Conservation (phyloP, 2,888 invertebrate genomes). For the Dasysyrphus albostriatus region DNA sequence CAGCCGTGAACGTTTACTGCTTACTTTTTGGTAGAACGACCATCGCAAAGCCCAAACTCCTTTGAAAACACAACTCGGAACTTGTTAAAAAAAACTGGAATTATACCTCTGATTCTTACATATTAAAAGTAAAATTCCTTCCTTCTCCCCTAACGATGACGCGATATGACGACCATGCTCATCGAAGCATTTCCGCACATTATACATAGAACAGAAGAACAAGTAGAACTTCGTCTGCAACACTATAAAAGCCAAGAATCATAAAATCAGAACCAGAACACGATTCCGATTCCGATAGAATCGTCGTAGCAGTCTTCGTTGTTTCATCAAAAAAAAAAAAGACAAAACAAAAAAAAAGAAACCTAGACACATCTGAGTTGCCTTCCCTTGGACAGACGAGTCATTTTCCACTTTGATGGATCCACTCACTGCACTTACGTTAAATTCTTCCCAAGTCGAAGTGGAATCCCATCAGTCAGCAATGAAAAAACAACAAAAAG, state of each 20-base stretch:
- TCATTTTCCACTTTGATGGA: conserved; percentile 73
- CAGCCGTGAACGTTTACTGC: conserved; percentile 42
- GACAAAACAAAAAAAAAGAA: conserved; percentile 34
- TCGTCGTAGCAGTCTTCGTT: conserved; percentile 23
- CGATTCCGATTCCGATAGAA: conserved; percentile 58
- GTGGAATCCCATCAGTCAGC: neutral
- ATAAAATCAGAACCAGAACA: conserved; percentile 68
- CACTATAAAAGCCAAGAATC: conserved; percentile 8
- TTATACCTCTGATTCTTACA: conserved; percentile 8
- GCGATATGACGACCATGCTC: conserved; percentile 25
- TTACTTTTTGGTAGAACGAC: conserved; percentile 2
- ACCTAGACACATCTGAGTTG: conserved; percentile 35
- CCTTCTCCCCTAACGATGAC: neutral
- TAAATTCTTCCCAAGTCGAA: conserved; percentile 4
- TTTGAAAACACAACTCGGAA: conserved; percentile 32
- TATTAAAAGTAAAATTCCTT: neutral
- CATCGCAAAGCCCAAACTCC: neutral
- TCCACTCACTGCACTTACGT: conserved; percentile 40
- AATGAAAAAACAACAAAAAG: neutral
- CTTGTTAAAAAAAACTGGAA: conserved; percentile 34
- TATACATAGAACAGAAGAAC: neutral
- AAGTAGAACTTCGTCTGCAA: neutral
- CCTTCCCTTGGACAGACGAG: conserved; percentile 71
- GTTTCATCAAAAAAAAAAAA: neutral
- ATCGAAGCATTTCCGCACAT: conserved; percentile 50